A percentile compares a stretch with the other conserved stretches of the same genome.
phyloP scores from a whole-genome alignment of 1,140 invertebrate species.

The Megathymus violae region DNA sequence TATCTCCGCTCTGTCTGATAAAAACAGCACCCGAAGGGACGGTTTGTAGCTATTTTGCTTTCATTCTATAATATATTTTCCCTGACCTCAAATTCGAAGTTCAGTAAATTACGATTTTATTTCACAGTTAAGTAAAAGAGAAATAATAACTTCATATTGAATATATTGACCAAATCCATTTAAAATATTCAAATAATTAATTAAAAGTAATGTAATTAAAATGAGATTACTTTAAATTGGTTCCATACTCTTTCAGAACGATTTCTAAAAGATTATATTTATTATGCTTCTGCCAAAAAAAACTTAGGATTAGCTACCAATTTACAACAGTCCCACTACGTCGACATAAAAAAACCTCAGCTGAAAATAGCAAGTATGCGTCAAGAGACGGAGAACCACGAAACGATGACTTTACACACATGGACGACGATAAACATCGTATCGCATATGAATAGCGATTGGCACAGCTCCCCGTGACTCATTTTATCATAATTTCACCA shows the following conservation, averaged over 20 bases:
- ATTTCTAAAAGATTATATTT: too few relatives aligned
- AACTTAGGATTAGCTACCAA: slow-evolving; percentile 32
- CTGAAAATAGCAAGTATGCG: slow-evolving; percentile 69
- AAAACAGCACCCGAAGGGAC: neutral
- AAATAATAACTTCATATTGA: too few relatives aligned
- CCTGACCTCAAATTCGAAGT: neutral
- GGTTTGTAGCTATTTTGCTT: neutral
- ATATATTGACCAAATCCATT: too few relatives aligned
- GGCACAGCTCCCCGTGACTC: slow-evolving; percentile 64
- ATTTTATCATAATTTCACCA: slow-evolving; percentile 43
- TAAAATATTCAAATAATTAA: too few relatives aligned
- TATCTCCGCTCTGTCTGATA: neutral
- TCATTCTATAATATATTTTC: neutral
- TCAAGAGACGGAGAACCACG: slow-evolving; percentile 61
- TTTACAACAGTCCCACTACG: slow-evolving; percentile 33
- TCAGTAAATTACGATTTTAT: too few relatives aligned
- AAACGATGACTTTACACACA: slow-evolving; percentile 58
- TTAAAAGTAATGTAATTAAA: too few relatives aligned
- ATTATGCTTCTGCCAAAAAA: neutral
- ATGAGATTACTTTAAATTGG: too few relatives aligned
- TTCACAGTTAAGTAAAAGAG: too few relatives aligned
- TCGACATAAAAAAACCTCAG: slow-evolving; percentile 20
- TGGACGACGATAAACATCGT: slow-evolving; percentile 58
- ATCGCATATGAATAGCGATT: slow-evolving; percentile 65
- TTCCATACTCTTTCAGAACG: too few relatives aligned